A percentile compares a stretch with the other conserved stretches of the same genome.
phyloP scores from a whole-genome alignment of 2,888 invertebrate genomes.

The Meandrusa payeni region DNA sequence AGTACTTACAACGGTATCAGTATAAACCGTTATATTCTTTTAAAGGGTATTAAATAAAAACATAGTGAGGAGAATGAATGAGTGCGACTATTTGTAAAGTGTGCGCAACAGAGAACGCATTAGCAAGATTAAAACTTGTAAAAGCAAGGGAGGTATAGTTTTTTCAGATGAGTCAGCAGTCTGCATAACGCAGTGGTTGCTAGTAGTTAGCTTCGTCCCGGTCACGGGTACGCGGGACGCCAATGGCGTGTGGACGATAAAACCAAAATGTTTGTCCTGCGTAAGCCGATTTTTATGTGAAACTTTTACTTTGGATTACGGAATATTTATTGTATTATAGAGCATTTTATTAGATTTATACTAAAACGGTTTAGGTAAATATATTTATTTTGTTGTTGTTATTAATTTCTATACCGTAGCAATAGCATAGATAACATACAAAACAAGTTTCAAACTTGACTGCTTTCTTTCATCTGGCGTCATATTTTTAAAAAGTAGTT shows the following conservation, averaged over 20 bases:
- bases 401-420: too few relatives aligned
- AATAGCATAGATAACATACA: too few relatives aligned
- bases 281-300: constrained; percentile 7
- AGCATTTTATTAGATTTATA: too few relatives aligned
- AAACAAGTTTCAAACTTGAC: too few relatives aligned
- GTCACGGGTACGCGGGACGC: background rate
- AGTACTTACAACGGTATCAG: constrained; percentile 28
- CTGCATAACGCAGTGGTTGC: constrained; percentile 27
- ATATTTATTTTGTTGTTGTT: too few relatives aligned
- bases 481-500: background rate
- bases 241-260: constrained; percentile 14
- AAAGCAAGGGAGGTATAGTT: constrained; percentile 59
- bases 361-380: too few relatives aligned
- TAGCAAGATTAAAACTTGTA: constrained; percentile 76
- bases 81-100: constrained; percentile 56
- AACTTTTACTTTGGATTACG: constrained; percentile 1
- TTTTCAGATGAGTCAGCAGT: constrained; percentile 32
- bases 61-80: constrained; percentile 46
- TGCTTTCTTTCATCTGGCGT: too few relatives aligned
- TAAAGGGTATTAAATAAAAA: constrained; percentile 46
- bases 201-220: constrained; percentile 13
- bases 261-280: constrained; percentile 6
- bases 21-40: constrained; percentile 26
- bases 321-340: too few relatives aligned
- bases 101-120: constrained; percentile 62